Percentiles rank a stretch among this genome's conserved stretches.
Conservation (phyloP, 2,113 vertebrate species). For the Macrotus californicus region DNA sequence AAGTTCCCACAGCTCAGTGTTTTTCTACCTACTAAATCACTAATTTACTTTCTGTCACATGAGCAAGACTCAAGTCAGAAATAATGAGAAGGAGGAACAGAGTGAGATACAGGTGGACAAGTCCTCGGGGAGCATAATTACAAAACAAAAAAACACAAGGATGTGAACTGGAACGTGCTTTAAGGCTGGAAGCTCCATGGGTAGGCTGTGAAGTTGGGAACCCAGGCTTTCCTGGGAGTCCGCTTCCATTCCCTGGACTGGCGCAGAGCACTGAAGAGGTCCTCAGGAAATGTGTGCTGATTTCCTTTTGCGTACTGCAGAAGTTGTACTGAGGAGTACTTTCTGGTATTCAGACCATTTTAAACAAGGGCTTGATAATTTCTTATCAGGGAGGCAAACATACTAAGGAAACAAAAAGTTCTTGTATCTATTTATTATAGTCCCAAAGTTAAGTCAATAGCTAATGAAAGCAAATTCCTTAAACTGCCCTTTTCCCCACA, state of each 20-base stretch:
- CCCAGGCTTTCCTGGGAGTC: background rate
- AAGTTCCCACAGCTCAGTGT: background rate
- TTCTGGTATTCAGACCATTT: background rate
- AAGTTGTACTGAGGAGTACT: background rate
- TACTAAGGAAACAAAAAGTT: background rate
- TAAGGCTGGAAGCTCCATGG: background rate
- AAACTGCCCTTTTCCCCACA: background rate
- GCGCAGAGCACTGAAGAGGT: background rate
- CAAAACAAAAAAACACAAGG: too few relatives aligned
- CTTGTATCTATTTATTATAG: background rate
- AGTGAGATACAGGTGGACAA: background rate
- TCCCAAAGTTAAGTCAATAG: background rate
- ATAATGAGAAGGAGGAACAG: background rate
- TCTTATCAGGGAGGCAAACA: background rate
- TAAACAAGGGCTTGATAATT: background rate
- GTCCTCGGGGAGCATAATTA: background rate
- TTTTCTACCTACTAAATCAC: background rate
- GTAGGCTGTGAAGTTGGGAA: background rate
- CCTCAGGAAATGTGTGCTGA: background rate
- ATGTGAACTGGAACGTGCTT: background rate
- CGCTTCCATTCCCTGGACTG: too few relatives aligned
- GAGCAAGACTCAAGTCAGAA: background rate
- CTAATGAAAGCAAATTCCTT: background rate
- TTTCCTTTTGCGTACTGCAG: background rate
- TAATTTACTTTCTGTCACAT: background rate